Conservation (phyloP, 1,140 invertebrate species). For the Maconellicoccus hirsutus region DNA sequence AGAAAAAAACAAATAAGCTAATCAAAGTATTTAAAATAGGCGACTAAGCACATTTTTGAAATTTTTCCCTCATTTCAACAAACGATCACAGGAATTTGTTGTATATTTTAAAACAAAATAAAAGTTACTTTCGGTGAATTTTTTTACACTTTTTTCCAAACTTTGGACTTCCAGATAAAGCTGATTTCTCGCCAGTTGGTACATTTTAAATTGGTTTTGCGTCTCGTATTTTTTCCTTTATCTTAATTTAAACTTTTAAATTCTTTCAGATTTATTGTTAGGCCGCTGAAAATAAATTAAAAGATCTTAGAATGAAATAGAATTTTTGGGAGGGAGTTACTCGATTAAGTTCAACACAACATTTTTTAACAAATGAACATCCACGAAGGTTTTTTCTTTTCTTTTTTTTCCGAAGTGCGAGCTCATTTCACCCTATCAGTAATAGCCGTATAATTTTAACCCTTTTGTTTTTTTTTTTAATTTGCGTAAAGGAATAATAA, state of each 20-base stretch:
- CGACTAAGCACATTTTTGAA: too few species aligned
- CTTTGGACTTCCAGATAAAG: slow-evolving; percentile 2
- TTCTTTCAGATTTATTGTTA: slow-evolving; percentile 22
- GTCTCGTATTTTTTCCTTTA: slow-evolving; percentile 22
- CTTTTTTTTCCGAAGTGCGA: background rate
- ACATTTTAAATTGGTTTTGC: slow-evolving; percentile 19
- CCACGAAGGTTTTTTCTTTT: background rate
- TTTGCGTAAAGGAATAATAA: slow-evolving; percentile 1
- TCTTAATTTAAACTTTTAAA: slow-evolving; percentile 22
- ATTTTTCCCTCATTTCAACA: too few species aligned
- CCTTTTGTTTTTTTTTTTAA: slow-evolving; percentile 21
- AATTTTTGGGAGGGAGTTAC: slow-evolving; percentile 19
- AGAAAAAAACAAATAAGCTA: too few species aligned
- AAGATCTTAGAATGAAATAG: slow-evolving; percentile 15
- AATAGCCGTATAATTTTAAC: slow-evolving; percentile 22
- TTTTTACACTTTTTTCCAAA: background rate
- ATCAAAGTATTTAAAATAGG: too few species aligned
- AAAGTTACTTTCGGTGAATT: background rate
- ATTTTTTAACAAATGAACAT: slow-evolving; percentile 21
- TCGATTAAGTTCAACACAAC: slow-evolving; percentile 19
- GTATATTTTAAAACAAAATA: too few species aligned
- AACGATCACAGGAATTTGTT: too few species aligned
- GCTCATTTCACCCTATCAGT: slow-evolving; percentile 15
- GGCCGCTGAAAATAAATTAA: slow-evolving; percentile 19
- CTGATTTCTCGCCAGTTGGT: slow-evolving; percentile 15